Conservation (phyloP, 2,888 invertebrate species). For the Euspilapteryx auroguttella region DNA sequence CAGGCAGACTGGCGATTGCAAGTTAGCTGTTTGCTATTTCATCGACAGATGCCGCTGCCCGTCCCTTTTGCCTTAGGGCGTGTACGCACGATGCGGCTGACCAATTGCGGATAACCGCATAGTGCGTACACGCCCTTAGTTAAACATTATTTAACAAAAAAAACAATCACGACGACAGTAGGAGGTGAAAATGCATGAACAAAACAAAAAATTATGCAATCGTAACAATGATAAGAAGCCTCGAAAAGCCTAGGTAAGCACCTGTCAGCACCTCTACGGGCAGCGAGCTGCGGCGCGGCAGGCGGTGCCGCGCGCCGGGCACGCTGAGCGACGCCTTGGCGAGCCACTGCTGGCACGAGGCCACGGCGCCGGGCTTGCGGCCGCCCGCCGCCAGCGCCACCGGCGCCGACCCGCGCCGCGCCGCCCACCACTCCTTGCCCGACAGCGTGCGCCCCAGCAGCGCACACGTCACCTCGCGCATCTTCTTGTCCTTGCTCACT, state of each 20-base stretch:
- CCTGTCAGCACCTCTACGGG: constrained; percentile 50
- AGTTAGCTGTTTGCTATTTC: too few relatives aligned
- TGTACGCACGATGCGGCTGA: too few relatives aligned
- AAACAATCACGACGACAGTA: too few relatives aligned
- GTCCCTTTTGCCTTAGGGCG: too few relatives aligned
- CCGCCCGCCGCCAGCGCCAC: constrained; percentile 19
- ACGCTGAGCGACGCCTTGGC: constrained; percentile 16
- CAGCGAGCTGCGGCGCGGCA: constrained; percentile 34
- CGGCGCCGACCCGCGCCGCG: constrained; percentile 37
- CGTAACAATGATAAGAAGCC: too few relatives aligned
- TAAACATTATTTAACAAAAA: too few relatives aligned
- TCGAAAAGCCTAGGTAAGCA: constrained; percentile 12
- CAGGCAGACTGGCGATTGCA: too few relatives aligned
- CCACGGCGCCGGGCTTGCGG: constrained; percentile 18
- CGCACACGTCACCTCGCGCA: constrained; percentile 18
- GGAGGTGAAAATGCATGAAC: too few relatives aligned
- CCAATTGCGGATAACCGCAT: too few relatives aligned
- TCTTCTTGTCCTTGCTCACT: constrained; percentile 26
- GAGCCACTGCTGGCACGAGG: constrained; percentile 29
- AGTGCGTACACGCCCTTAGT: too few relatives aligned
- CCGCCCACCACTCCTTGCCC: constrained; percentile 20
- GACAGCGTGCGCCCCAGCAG: constrained; percentile 23
- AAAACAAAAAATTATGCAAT: too few relatives aligned
- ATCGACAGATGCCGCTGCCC: too few relatives aligned
- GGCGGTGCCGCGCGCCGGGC: constrained; percentile 16